phyloP scores from a whole-genome alignment of 2,113 vertebrate genomes.

The Theropithecus gelada region DNA sequence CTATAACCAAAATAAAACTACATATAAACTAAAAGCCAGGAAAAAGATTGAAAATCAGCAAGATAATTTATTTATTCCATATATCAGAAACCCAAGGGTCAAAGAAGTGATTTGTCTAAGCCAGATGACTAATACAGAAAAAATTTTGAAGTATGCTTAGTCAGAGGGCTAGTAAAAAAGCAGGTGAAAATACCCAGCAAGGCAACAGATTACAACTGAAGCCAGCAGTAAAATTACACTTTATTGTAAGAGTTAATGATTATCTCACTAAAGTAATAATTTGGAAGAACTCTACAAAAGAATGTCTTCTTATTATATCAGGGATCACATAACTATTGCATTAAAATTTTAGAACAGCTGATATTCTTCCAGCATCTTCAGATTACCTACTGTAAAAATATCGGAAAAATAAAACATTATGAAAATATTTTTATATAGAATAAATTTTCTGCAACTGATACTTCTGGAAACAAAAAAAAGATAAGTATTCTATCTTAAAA shows the following conservation, averaged over 20 bases:
- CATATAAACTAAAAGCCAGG: not conserved
- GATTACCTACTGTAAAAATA: not conserved
- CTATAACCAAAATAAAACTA: not conserved
- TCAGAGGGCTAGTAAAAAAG: not conserved
- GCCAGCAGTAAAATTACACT: not conserved
- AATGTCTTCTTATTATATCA: not conserved
- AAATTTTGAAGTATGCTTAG: not conserved
- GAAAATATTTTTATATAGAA: constrained; percentile 1
- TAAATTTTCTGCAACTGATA: not conserved
- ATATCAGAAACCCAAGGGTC: not conserved
- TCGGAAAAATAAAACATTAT: not conserved
- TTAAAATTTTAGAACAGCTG: constrained; percentile 24
- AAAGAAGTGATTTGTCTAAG: not conserved
- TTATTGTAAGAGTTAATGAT: not conserved
- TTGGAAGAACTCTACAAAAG: not conserved
- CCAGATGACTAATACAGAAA: not conserved
- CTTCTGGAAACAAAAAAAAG: not conserved
- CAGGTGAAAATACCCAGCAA: not conserved
- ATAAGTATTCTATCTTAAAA: not conserved
- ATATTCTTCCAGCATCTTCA: constrained; percentile 16
- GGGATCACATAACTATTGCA: not conserved
- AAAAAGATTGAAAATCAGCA: not conserved
- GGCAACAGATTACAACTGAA: not conserved
- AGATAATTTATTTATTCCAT: not conserved
- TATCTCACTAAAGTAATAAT: not conserved